These are phyloP conservation scores for Hormaphis cornu DNA, from an alignment of 1,140 invertebrate genomes.

Conservation along the genomic window DNA sequence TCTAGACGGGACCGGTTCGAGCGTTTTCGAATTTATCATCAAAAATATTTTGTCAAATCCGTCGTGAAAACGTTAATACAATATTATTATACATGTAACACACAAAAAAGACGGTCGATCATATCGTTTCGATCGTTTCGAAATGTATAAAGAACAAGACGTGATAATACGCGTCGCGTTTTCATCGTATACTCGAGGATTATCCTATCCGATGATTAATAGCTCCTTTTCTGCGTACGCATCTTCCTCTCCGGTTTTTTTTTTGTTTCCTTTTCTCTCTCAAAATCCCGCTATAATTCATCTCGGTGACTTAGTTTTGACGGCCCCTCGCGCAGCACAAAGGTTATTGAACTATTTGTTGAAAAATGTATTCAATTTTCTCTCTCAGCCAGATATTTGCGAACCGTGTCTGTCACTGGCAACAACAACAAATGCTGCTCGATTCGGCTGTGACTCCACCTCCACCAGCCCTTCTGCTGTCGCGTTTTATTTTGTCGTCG, in stretches of 20 bases:
- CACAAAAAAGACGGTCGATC: slow-evolving; percentile 16
- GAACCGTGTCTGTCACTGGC: slow-evolving; percentile 7
- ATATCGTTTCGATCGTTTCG: slow-evolving; percentile 31
- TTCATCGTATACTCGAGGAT: slow-evolving; percentile 23
- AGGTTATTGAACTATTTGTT: slow-evolving; percentile 23
- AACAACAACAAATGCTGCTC: too few relatives aligned
- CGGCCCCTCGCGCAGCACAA: neutral
- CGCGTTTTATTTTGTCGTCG: too few relatives aligned
- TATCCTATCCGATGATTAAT: slow-evolving; percentile 30
- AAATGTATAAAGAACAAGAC: slow-evolving; percentile 25
- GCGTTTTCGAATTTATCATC: slow-evolving; percentile 13
- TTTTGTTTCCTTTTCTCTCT: neutral
- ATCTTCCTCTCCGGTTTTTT: neutral
- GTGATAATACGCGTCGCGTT: slow-evolving; percentile 29
- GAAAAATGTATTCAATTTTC: slow-evolving; percentile 31
- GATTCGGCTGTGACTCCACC: neutral
- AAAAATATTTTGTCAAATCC: neutral
- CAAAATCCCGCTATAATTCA: slow-evolving; percentile 14
- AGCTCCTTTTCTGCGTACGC: neutral
- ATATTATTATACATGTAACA: too few relatives aligned
- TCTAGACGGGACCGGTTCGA: neutral
- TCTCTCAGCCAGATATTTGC: neutral
- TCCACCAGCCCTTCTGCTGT: neutral
- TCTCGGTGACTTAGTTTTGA: slow-evolving; percentile 23
- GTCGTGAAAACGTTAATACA: too few relatives aligned